A percentile compares a stretch with the other conserved stretches of the same genome.
Conservation (phyloP, 2,888 invertebrate species). For the Aphrophora alni region DNA sequence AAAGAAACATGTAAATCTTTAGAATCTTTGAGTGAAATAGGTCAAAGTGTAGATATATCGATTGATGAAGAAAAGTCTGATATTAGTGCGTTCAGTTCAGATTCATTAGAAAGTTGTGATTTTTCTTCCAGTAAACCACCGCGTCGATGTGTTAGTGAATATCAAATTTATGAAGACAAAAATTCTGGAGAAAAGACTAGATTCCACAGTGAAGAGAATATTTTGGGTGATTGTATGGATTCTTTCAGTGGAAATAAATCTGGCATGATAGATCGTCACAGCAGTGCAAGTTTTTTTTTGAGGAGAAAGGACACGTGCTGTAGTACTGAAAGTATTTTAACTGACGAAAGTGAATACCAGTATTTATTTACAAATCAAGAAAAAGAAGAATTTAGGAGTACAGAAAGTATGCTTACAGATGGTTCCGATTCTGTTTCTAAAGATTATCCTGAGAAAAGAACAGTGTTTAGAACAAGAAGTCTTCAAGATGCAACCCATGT, state of each 20-base stretch:
- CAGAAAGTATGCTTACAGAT: slow-evolving; percentile 82
- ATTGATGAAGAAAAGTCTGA: slow-evolving; percentile 44
- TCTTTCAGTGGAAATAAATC: slow-evolving; percentile 33
- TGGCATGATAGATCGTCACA: slow-evolving; percentile 55
- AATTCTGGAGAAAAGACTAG: slow-evolving; percentile 46
- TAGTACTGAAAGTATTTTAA: slow-evolving; percentile 80
- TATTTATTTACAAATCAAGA: slow-evolving; percentile 48
- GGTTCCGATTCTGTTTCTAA: slow-evolving; percentile 58
- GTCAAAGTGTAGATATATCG: slow-evolving; percentile 40
- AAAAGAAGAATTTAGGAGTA: slow-evolving; percentile 61
- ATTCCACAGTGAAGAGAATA: slow-evolving; percentile 52
- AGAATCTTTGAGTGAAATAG: slow-evolving; percentile 47
- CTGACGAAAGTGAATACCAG: slow-evolving; percentile 73
- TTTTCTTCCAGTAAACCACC: slow-evolving; percentile 58
- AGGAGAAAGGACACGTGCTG: slow-evolving; percentile 68
- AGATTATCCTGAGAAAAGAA: slow-evolving; percentile 48
- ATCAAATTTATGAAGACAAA: slow-evolving; percentile 64
- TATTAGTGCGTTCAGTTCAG: slow-evolving; percentile 74
- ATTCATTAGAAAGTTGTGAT: slow-evolving; percentile 75
- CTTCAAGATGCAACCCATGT: slow-evolving; percentile 57
- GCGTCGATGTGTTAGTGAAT: slow-evolving; percentile 76
- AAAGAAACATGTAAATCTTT: slow-evolving; percentile 46
- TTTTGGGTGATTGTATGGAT: slow-evolving; percentile 45
- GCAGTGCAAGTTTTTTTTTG: slow-evolving; percentile 82
- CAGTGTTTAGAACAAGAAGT: slow-evolving; percentile 58